phyloP scores from a whole-genome alignment of 1,140 invertebrate species.

The Solen grandis region DNA sequence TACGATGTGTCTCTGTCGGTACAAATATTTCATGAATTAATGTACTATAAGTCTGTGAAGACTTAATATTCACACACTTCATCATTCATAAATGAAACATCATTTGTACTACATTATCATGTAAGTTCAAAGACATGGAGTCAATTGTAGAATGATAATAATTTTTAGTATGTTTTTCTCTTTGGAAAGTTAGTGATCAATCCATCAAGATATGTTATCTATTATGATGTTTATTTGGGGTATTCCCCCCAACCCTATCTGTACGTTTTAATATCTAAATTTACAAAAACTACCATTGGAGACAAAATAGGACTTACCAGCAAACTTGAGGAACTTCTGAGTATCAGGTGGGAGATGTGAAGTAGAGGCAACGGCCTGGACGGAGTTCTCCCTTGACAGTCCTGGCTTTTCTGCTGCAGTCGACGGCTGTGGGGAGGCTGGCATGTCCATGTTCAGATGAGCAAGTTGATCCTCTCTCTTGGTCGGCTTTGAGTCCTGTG shows the following conservation, averaged over 20 bases:
- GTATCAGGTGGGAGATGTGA: conserved; percentile 81
- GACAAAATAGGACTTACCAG: too few relatives aligned
- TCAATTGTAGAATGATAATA: background rate
- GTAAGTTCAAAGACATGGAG: background rate
- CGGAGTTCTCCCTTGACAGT: conserved; percentile 70
- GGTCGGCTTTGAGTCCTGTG: conserved; percentile 62
- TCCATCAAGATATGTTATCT: too few relatives aligned
- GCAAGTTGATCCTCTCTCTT: conserved; percentile 83
- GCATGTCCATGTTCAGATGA: conserved; percentile 83
- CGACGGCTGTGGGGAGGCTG: conserved; percentile 57
- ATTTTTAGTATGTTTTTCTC: too few relatives aligned
- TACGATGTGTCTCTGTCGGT: conserved; percentile 92
- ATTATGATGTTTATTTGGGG: too few relatives aligned
- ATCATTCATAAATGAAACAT: too few relatives aligned
- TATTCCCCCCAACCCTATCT: too few relatives aligned
- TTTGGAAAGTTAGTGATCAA: too few relatives aligned
- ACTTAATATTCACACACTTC: too few relatives aligned
- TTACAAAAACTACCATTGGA: too few relatives aligned
- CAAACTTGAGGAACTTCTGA: conserved; percentile 91
- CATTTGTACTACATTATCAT: too few relatives aligned
- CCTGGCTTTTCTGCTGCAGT: conserved; percentile 72
- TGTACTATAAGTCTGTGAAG: background rate
- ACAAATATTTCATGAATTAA: background rate
- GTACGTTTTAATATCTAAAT: too few relatives aligned
- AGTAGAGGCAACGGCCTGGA: conserved; percentile 67